Base-by-base conservation (phyloP, 2,113 vertebrate genomes). In the Tricholaema leucomelas region DNA sequence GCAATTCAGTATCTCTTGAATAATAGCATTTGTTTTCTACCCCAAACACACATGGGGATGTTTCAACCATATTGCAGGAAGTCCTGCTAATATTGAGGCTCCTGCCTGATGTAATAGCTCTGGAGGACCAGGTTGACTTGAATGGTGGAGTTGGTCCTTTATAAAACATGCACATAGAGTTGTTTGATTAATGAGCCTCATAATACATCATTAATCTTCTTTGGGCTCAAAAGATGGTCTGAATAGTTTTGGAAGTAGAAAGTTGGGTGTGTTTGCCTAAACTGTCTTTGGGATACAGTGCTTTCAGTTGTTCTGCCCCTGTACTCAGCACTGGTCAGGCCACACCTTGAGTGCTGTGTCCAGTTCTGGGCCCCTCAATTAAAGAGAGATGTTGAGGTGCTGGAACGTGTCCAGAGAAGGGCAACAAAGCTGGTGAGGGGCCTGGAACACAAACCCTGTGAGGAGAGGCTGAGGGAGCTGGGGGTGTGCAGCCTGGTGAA, bases 191-290 rank as follows among this genome's bases (percentile, higher is more conserved):
- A 98, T 98, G 97, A 97, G 94, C 93, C 94, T 72, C 88, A 91
- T 96, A 97, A 97, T 97, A 97, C 97, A 97, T 96, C 96, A 98
- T 98, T 98, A 97, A 97, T 98, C 96, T 97, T 97, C 97, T 97
- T 97, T 95, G 90, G 94, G 85, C 87, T 97, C 83, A 93, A 94
- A 94, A 95, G 97, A 85, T 91, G 65, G 94, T 93, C 93, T 85
- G 88, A 97, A 91, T 83, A 85, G 25, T 95, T 91, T 95, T 96
- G 70, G 46, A 67, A 93, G 91, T 50, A 79, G 67, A 89, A 63
- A 88, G 69, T 92, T 94, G 70, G 55, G 10, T 81, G 61, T 91
- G 61, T 94, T 91, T 94, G 96, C 76, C 82, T 95, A 86, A 93
- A 89, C 79, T 95, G 56, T 85, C 76, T 95, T 79, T 38, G 17